phyloP scores from a whole-genome alignment of 92 coral and sea anemone genomes.

The Palythoa caribaeorum region DNA sequence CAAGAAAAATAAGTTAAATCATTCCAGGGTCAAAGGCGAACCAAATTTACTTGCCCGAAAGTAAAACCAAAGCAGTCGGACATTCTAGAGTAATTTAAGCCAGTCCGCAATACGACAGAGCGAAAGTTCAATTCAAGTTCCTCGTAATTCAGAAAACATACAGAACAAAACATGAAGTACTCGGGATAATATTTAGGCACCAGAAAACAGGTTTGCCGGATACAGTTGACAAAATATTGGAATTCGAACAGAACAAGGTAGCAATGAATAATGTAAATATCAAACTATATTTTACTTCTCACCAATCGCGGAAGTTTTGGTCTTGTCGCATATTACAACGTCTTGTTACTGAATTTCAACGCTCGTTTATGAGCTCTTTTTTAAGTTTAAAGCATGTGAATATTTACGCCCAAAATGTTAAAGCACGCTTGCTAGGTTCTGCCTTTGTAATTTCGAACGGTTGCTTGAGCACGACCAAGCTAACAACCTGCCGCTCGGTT shows the following conservation, averaged over 20 bases:
- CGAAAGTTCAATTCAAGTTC: neutral
- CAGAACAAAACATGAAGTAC: conserved; percentile 13
- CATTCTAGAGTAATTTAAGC: no score
- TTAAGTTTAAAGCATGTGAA: neutral
- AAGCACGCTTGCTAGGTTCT: neutral
- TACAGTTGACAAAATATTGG: conserved; percentile 33
- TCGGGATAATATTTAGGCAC: conserved; percentile 21
- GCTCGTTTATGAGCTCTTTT: neutral
- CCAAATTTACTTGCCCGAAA: neutral
- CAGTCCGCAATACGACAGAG: neutral
- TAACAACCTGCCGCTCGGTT: conserved; percentile 25
- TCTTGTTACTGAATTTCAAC: no score
- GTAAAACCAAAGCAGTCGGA: neutral
- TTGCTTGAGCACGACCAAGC: neutral
- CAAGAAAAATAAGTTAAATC: neutral
- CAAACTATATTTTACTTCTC: neutral
- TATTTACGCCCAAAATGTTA: neutral
- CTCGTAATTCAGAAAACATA: neutral
- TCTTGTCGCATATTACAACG: neutral
- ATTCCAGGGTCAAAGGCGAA: neutral
- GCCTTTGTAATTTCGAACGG: neutral
- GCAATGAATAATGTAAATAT: conserved; percentile 28
- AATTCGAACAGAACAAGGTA: conserved; percentile 24
- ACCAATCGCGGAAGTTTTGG: conserved; percentile 22
- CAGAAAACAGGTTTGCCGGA: conserved; percentile 29